A percentile compares a stretch with the other conserved stretches of the same genome.
Evolutionary conservation across 2,113 vertebrate genomes (phyloP).

Genomic region (Tupaia tana): DNA sequence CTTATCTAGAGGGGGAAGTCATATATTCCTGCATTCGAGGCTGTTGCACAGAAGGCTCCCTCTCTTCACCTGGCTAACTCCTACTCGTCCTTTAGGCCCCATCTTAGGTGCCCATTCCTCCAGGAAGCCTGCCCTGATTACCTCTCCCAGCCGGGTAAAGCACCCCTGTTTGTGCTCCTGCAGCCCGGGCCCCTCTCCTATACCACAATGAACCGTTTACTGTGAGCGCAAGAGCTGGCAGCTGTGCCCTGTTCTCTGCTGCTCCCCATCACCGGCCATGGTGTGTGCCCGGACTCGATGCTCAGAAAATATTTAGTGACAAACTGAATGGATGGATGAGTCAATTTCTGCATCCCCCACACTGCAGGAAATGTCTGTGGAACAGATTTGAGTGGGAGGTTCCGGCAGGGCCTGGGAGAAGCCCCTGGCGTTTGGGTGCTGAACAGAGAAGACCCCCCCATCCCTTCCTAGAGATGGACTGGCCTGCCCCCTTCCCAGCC

Average conservation of each 20-base stretch:
- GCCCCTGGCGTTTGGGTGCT: slow-evolving; percentile 68
- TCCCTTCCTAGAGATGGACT: background rate
- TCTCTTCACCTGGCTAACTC: background rate
- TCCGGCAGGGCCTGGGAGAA: slow-evolving; percentile 78
- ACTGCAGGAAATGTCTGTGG: slow-evolving; percentile 80
- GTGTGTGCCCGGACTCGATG: slow-evolving; percentile 61
- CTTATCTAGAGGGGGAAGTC: background rate
- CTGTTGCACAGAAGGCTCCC: background rate
- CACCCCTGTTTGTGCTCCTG: background rate
- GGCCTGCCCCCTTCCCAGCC: background rate
- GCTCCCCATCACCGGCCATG: background rate
- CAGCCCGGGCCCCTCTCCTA: rapidly evolving
- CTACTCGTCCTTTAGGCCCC: background rate
- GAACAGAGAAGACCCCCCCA: background rate
- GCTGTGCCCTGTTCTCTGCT: background rate
- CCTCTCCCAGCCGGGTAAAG: background rate
- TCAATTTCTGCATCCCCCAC: slow-evolving; percentile 77
- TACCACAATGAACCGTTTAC: background rate
- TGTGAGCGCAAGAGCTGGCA: background rate
- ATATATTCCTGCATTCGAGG: too few relatives aligned
- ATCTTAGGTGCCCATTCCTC: background rate
- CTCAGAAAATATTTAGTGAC: slow-evolving; percentile 68
- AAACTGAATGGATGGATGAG: slow-evolving; percentile 81
- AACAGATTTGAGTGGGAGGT: slow-evolving; percentile 82
- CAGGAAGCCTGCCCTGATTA: background rate